Percentiles rank a stretch among this genome's conserved stretches.
phyloP scores from a whole-genome alignment of 2,888 invertebrate species.

The Dasypolia templi region DNA sequence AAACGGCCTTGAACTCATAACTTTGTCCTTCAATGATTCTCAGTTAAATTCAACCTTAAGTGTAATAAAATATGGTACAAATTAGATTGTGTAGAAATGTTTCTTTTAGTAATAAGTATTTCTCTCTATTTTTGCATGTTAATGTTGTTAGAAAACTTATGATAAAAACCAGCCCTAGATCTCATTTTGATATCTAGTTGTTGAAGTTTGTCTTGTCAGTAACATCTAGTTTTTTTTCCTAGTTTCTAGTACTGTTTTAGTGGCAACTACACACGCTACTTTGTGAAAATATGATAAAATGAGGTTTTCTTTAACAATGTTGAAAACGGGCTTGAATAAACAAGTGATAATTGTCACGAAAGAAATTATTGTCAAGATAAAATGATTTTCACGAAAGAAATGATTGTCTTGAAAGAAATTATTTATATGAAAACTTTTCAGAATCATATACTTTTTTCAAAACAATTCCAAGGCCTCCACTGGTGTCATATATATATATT shows the following conservation, averaged over 20 bases:
- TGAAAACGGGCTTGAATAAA: not conserved
- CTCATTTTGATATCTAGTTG: constrained; percentile 34
- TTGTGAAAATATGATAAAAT: not conserved
- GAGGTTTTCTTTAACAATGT: not conserved
- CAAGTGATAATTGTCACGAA: not conserved
- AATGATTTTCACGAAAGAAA: not conserved
- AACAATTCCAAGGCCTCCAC: too few relatives aligned
- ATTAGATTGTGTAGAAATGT: not conserved
- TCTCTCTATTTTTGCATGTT: constrained; percentile 46
- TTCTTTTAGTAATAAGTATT: constrained; percentile 21
- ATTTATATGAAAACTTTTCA: not conserved
- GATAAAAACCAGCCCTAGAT: constrained; percentile 35
- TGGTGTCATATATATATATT: not conserved
- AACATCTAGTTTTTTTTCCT: not conserved
- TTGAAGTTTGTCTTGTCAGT: constrained; percentile 25
- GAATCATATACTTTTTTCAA: not conserved
- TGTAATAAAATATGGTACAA: fast-evolving
- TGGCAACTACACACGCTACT: constrained; percentile 21
- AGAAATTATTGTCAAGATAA: not conserved
- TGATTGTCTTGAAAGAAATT: not conserved
- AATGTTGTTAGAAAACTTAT: constrained; percentile 42
- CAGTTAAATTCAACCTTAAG: constrained; percentile 18
- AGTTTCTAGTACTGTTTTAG: not conserved
- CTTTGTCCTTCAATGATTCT: constrained; percentile 17
- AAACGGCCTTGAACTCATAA: constrained; percentile 53